Conservation (phyloP, 1,140 invertebrate genomes). For the Drosophila nikananu region DNA sequence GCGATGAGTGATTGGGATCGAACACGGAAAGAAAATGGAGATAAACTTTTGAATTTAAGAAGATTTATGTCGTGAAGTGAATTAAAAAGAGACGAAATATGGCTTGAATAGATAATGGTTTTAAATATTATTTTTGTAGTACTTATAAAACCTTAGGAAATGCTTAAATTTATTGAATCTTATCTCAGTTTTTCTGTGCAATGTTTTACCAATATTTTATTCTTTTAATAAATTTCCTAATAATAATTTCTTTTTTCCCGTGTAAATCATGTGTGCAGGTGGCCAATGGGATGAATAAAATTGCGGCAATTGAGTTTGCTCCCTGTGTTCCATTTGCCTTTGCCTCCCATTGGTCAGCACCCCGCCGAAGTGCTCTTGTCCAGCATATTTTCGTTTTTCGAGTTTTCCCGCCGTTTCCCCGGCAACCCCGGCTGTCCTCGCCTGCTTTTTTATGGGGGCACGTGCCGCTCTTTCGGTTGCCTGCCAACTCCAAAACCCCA, state of each 20-base stretch:
- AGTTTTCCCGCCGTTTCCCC: slow-evolving; percentile 2
- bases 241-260: neutral
- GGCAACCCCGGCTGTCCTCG: neutral
- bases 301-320: slow-evolving; percentile 50
- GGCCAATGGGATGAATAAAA: slow-evolving; percentile 58
- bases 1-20: slow-evolving; percentile 20
- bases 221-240: neutral
- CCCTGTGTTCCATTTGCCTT: slow-evolving; percentile 15
- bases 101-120: neutral
- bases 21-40: neutral
- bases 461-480: slow-evolving; percentile 39
- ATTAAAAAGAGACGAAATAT: neutral
- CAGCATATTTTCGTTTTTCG: slow-evolving; percentile 56
- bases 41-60: too few species aligned
- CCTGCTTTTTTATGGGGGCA: slow-evolving; percentile 52
- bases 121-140: neutral
- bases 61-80: neutral
- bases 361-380: slow-evolving; percentile 22
- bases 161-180: too few species aligned
- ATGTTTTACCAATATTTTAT: neutral
- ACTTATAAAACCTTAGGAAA: too few species aligned
- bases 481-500: neutral
- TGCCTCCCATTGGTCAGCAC: slow-evolving; percentile 31
- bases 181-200: too few species aligned
- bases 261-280: slow-evolving; percentile 52